Base-by-base conservation (phyloP, 2,797 vertebrate genomes). In the Chloroceryle amazona region DNA sequence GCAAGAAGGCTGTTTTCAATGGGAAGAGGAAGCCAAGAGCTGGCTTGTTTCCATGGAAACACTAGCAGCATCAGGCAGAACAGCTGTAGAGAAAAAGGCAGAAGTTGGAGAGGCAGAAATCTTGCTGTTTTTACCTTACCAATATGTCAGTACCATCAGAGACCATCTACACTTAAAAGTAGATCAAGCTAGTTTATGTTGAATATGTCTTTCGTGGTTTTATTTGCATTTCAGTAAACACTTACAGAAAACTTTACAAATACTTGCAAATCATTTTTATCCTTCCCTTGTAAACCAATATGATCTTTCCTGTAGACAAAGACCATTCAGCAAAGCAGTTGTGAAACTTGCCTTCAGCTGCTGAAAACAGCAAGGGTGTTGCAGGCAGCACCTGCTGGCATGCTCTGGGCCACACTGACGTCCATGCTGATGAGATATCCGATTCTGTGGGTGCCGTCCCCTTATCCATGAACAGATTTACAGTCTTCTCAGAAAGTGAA, bases 21-120 rank as follows among this genome's bases (percentile, higher is more conserved):
- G 98, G 98, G 98, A 99, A 99, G 98, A 98, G 98, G 98, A 98
- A 98, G 98, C 98, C 92, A 98, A 98, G 98, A 98, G 98, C 98
- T 98, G 98, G 98, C 97, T 98, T 98, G 99, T 99, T 99, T 98
- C 99, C 98, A 99, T 99, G 99, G 99, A 98, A 99, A 99, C 99
- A 97, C 98, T 98, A 99, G 98, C 98, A 98, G 98, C 98, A 98
- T 97, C 95, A 98, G 98, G 96, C 96, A 97, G 96, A 98, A 98
- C 97, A 98, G 98, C 98, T 98, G 97, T 97, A 97, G 95, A 96
- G 93, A 89, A 98, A 94, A 92, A 97, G 89, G 97, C 90, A 97
- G 96, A 98, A 98, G 96, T 98, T 97, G 57, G 23, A 92, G 96
- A 96, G 82, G 83, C 39, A 94, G 83, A 97, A 94, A 97, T 96